Percentiles rank a stretch among this genome's conserved stretches.
Evolutionary conservation across 2,888 invertebrate genomes (phyloP).

Genomic region (Morpho achilles): DNA sequence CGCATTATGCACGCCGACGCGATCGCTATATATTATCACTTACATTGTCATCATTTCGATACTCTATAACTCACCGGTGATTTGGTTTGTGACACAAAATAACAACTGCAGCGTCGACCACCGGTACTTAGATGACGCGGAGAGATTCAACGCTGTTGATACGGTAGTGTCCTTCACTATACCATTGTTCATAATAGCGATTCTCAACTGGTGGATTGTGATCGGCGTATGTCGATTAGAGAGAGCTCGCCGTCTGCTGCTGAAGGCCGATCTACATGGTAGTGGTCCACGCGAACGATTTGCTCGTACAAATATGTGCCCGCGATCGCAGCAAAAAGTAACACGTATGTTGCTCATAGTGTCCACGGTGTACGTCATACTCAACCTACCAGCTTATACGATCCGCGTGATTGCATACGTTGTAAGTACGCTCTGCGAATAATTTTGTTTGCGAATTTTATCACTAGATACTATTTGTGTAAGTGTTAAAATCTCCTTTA

Average conservation of each 20-base stretch:
- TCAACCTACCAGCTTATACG: constrained; percentile 88
- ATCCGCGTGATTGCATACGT: constrained; percentile 82
- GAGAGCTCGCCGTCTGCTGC: constrained; percentile 56
- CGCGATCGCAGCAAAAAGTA: constrained; percentile 81
- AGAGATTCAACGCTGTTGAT: constrained; percentile 84
- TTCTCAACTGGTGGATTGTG: constrained; percentile 85
- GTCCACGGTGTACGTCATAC: constrained; percentile 86
- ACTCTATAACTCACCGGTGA: constrained; percentile 80
- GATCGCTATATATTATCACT: constrained; percentile 82
- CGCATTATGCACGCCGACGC: constrained; percentile 84
- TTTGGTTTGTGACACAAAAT: constrained; percentile 62
- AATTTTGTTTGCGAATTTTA: too few relatives aligned
- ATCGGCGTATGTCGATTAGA: constrained; percentile 82
- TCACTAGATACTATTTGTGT: too few relatives aligned
- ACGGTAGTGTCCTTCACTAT: constrained; percentile 85
- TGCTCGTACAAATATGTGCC: background rate
- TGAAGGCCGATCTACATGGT: constrained; percentile 33
- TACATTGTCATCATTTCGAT: constrained; percentile 73
- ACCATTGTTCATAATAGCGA: constrained; percentile 84
- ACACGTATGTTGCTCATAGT: constrained; percentile 91
- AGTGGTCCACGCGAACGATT: constrained; percentile 19
- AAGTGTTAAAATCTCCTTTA: too few relatives aligned
- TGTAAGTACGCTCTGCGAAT: constrained; percentile 49
- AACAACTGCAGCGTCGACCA: constrained; percentile 69
- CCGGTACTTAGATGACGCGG: constrained; percentile 77